Base-by-base conservation (phyloP, 1,140 invertebrate genomes). In the Lethrus apterus region DNA sequence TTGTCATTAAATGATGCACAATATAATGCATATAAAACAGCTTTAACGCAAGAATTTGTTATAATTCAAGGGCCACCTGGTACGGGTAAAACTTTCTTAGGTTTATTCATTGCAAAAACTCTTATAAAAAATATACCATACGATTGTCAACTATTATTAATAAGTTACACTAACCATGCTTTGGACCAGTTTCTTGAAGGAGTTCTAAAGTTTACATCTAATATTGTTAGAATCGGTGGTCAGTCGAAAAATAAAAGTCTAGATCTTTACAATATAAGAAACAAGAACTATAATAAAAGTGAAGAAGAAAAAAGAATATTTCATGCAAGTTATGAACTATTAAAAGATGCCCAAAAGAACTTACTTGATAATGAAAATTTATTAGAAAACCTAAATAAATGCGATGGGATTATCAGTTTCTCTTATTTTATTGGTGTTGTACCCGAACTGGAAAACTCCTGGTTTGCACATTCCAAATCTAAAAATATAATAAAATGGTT, bases 101-200 rank as follows among this genome's bases (percentile, higher is more conserved):
- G 83, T 2, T 64, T 85, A 8, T 74, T 83, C 67, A 70, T 87
- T 21, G 71, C 77, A 0, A 64, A 76, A 48, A 72, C 71, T 2
- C 57, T 86, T 5, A 55, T 86, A 8, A 30, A 71, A 19, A 81
- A 80, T 56, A 47, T 63, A 4, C 26, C 51, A 3, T n/a, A n/a
- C n/a, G n/a, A n/a, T n/a, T n/a, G n/a, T n/a, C n/a, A n/a, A n/a
- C n/a, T n/a, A n/a, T n/a, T n/a, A n/a, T 70, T 93, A 9, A 77
- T 93, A 11, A 89, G 86, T 58, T 89, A 82, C 52, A 92, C 88
- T 0, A 93, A 93, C 62, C 87, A 92, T 65, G 89, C 90, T 1
- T 62, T 93, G 2, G 90, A 93, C 70, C 88, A 93, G 62, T 92
- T 93, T 69, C n/a, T 93, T 10, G 79, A 88, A 63, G 83, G 80